phyloP scores from a whole-genome alignment of 2,797 vertebrate genomes.

The Acrossocheilus wenchowensis region DNA sequence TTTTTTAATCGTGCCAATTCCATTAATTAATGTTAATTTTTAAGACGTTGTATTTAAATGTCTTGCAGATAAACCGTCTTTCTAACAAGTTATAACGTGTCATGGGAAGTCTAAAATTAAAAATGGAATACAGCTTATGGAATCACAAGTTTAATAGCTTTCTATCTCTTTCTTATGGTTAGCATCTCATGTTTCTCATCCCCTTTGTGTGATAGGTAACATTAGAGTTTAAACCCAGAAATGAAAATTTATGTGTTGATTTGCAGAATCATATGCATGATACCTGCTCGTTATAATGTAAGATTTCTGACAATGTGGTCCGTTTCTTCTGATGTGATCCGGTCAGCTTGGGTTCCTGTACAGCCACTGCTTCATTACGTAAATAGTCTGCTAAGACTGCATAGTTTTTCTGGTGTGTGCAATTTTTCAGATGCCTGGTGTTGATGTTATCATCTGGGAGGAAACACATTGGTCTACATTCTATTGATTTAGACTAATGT shows the following conservation, averaged over 20 bases:
- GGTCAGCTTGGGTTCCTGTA: neutral
- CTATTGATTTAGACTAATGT: slow-evolving; percentile 8
- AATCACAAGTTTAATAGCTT: neutral
- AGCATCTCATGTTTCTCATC: neutral
- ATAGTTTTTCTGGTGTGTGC: neutral
- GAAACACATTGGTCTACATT: neutral
- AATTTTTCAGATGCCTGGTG: slow-evolving; percentile 3
- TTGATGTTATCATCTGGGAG: slow-evolving; percentile 16
- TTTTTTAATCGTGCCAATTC: neutral
- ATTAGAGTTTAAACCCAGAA: neutral
- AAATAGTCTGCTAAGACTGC: neutral
- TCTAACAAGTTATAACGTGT: neutral
- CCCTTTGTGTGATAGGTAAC: neutral
- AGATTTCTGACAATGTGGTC: neutral
- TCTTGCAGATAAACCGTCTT: neutral
- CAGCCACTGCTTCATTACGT: neutral
- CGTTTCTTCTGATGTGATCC: neutral
- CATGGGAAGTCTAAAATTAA: neutral
- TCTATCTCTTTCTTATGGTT: neutral
- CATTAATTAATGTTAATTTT: too few species aligned
- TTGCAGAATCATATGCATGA: neutral
- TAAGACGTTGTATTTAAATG: neutral
- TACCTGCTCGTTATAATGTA: neutral
- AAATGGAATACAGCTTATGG: neutral
- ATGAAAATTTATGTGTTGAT: neutral